Evolutionary conservation across 2,888 invertebrate genomes (phyloP).

Genomic region (Thereva unica): DNA sequence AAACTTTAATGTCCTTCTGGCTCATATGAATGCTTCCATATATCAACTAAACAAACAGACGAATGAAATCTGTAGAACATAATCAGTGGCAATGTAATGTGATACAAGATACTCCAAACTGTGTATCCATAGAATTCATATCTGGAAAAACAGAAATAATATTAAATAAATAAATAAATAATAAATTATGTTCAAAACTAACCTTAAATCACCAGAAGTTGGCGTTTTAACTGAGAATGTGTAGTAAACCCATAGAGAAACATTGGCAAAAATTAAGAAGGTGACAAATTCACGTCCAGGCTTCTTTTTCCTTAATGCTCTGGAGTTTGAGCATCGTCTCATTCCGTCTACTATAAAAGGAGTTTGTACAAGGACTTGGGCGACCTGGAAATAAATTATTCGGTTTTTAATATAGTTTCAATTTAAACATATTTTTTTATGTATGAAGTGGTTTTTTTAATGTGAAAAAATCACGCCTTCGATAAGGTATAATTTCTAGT

Average conservation of each 20-base stretch:
- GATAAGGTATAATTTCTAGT: too few species aligned
- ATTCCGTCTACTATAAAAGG: slow-evolving; percentile 73
- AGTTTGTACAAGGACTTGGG: slow-evolving; percentile 75
- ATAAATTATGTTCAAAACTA: background rate
- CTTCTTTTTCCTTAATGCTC: slow-evolving; percentile 66
- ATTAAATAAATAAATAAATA: background rate
- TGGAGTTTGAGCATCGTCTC: slow-evolving; percentile 72
- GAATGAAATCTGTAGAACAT: slow-evolving; percentile 81
- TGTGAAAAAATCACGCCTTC: too few species aligned
- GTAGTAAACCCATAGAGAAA: slow-evolving; percentile 76
- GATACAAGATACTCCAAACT: slow-evolving; percentile 73
- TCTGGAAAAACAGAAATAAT: slow-evolving; percentile 48
- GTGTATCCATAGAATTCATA: slow-evolving; percentile 70
- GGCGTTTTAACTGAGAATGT: slow-evolving; percentile 67
- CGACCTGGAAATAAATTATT: slow-evolving; percentile 59
- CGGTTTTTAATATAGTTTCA: too few species aligned
- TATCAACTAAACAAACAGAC: slow-evolving; percentile 77
- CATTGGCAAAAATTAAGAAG: slow-evolving; percentile 75
- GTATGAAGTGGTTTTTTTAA: too few species aligned
- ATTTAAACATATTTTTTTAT: too few species aligned
- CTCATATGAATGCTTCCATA: slow-evolving; percentile 77
- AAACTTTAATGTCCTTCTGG: slow-evolving; percentile 51
- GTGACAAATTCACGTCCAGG: slow-evolving; percentile 77
- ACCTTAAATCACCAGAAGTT: slow-evolving; percentile 58
- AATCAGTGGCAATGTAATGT: slow-evolving; percentile 72